A percentile compares a stretch with the other conserved stretches of the same genome.
These are phyloP conservation scores for Caenorhabditis angaria DNA, from an alignment of 2,888 invertebrate genomes.

Conservation along the genomic window DNA sequence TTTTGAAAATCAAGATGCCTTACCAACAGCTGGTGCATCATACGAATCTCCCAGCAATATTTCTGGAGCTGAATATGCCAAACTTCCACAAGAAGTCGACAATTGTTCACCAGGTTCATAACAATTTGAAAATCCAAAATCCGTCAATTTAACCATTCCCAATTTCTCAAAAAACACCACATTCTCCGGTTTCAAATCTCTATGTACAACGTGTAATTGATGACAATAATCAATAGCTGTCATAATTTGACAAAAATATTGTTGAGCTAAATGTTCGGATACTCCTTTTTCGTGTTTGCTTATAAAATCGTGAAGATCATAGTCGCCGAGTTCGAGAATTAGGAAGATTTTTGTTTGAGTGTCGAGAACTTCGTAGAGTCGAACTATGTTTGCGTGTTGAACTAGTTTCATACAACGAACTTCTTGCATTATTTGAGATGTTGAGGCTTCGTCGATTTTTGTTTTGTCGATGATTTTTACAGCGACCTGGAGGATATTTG, in stretches of 20 bases:
- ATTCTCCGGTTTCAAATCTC: constrained; percentile 98
- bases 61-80: constrained; percentile 99
- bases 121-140: constrained; percentile 94
- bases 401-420: constrained; percentile 96
- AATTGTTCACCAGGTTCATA: constrained; percentile 91
- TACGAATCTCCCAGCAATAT: constrained; percentile 97
- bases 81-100: constrained; percentile 95
- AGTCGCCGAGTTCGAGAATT: constrained; percentile 96
- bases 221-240: constrained; percentile 97
- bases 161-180: constrained; percentile 98
- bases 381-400: constrained; percentile 97
- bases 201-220: constrained; percentile 85
- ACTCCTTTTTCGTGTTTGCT: constrained; percentile 90
- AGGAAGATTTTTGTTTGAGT: constrained; percentile 88
- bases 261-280: constrained; percentile 76
- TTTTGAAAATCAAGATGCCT: constrained; percentile 73
- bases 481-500: constrained; percentile 73
- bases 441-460: constrained; percentile 93
- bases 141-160: constrained; percentile 95
- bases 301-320: constrained; percentile 97
- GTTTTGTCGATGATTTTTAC: constrained; percentile 91
- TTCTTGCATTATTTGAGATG: constrained; percentile 90
- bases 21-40: constrained; percentile 96
- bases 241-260: constrained; percentile 95
- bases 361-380: constrained; percentile 96